Percentiles rank a stretch among this genome's conserved stretches.
phyloP scores from a whole-genome alignment of 2,113 vertebrate genomes.

The Corythaixoides concolor region DNA sequence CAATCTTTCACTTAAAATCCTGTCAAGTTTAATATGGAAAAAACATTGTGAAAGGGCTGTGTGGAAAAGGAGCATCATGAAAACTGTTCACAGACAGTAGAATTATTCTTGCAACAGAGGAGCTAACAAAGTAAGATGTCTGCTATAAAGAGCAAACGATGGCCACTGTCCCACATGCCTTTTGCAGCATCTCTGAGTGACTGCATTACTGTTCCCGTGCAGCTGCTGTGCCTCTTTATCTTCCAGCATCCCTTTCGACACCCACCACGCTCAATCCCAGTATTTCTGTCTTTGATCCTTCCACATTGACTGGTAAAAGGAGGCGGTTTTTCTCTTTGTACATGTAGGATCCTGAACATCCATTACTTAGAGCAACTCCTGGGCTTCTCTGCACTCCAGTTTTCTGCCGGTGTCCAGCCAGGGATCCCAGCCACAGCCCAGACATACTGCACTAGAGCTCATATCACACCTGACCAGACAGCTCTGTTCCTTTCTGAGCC shows the following conservation, averaged over 20 bases:
- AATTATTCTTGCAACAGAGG: not conserved
- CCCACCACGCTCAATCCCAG: not conserved
- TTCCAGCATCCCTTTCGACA: not conserved
- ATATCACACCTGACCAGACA: slow-evolving; percentile 36
- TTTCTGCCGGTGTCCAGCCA: not conserved
- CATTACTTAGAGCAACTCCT: not conserved
- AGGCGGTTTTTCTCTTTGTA: not conserved
- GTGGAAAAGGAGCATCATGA: not conserved
- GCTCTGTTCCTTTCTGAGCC: not conserved
- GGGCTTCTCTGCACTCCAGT: not conserved
- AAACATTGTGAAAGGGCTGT: not conserved
- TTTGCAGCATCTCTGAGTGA: not conserved
- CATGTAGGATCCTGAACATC: not conserved
- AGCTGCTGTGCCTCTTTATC: not conserved
- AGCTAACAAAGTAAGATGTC: not conserved
- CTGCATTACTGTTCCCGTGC: accelerated
- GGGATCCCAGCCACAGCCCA: not conserved
- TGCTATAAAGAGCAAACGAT: not conserved
- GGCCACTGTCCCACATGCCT: not conserved
- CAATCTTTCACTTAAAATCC: not conserved
- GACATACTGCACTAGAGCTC: not conserved
- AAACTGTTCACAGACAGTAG: not conserved
- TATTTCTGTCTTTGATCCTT: not conserved
- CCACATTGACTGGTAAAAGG: not conserved
- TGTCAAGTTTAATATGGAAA: not conserved